Base-by-base conservation (phyloP, 1,140 invertebrate species). In the Drosophila paulistorum region DNA sequence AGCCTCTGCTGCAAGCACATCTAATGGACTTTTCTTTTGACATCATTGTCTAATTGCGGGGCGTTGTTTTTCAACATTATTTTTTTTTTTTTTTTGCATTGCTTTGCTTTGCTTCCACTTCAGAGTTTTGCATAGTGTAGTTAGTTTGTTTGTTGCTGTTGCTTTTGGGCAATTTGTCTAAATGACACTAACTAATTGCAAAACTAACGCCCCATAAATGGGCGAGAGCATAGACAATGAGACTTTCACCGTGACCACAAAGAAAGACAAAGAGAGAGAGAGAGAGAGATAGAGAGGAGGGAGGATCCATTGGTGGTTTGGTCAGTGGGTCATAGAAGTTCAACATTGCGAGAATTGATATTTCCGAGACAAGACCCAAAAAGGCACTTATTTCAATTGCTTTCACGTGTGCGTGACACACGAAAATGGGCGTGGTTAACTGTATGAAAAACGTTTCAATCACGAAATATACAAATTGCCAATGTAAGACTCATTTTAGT, bases 121-220 rank as follows among this genome's bases (percentile, higher is more conserved):
- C 13, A 59, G 57, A 30, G 30, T 59, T 59, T 59, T 59, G 57
- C 57, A 59, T 58, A 58, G 55, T 11, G 11, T 33, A 59, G 57
- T 37, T 59, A 33, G 55, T 51, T 51, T 23, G 45, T 77, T 63
- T 77, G 65, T 76, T 76, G 69, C 30, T 30, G 30, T 45, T 58
- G 39, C 61, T 77, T 83, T 75, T 80, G 77, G 73, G 76, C 83
- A 86, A 86, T 86, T 87, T 87, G 79, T 83, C 82, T 87, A 87
- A 86, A 82, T 86, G 83, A 82, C 83, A 86, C 82, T 87, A 86
- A 86, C 82, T 86, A 86, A 86, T 86, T 86, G 82, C 68, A 69
- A 79, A 79, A 87, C 79, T 87, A 87, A 86, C 82, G 83, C 82
- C 84, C 82, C 82, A 87, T 76, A 82, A 86, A 87, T 83, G 74